phyloP scores from a whole-genome alignment of 2,888 invertebrate genomes.

The Coelinius sp. region DNA sequence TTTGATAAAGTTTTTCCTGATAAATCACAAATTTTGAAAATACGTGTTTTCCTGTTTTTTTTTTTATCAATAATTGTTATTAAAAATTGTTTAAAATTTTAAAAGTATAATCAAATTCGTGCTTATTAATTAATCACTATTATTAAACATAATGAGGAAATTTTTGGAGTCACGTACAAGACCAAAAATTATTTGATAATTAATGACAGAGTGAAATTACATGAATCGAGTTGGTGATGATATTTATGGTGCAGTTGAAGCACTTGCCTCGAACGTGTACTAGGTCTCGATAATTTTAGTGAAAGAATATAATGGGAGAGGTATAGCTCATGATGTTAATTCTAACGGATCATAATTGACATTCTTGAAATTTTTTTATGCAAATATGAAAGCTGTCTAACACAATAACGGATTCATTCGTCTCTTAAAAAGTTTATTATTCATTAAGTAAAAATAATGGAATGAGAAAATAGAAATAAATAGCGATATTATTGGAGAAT shows the following conservation, averaged over 20 bases:
- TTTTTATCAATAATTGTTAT: too few relatives aligned
- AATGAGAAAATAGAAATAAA: not conserved
- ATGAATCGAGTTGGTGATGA: not conserved
- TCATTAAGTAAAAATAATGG: not conserved
- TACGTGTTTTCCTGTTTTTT: too few relatives aligned
- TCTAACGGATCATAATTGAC: slow-evolving; percentile 38
- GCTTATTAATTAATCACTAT: not conserved
- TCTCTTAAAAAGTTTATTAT: not conserved
- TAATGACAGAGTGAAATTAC: slow-evolving; percentile 43
- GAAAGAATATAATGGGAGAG: not conserved
- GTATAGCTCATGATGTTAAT: slow-evolving; percentile 28
- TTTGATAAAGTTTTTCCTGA: too few relatives aligned
- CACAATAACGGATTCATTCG: not conserved
- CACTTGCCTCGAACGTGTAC: too few relatives aligned
- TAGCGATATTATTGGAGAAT: not conserved
- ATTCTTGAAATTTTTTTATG: slow-evolving; percentile 44
- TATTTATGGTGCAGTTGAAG: too few relatives aligned
- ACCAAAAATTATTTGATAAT: slow-evolving; percentile 39
- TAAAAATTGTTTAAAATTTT: too few relatives aligned
- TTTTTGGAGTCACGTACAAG: slow-evolving; percentile 27
- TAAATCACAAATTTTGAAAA: too few relatives aligned
- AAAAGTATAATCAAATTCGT: too few relatives aligned
- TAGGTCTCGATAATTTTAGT: not conserved
- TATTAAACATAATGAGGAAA: not conserved
- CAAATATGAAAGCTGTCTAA: not conserved